Evolutionary conservation across 1,140 invertebrate genomes (phyloP).

Genomic region (Trichonephila clavipes): DNA sequence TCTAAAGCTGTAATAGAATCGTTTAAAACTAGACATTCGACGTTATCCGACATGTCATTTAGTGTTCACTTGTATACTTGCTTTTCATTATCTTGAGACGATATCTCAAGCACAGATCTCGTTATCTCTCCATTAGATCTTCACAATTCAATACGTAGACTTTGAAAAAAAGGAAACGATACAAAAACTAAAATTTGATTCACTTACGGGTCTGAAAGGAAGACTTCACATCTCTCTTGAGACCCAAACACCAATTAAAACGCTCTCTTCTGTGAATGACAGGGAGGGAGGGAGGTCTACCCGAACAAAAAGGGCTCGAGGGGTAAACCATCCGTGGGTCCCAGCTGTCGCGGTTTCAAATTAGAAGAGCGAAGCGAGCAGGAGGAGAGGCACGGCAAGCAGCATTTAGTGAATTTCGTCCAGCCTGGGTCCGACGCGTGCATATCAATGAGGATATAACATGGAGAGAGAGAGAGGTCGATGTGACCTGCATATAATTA

Average conservation of each 20-base stretch:
- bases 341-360: constrained; percentile 51
- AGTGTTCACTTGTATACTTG: too few relatives aligned
- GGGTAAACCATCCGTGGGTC: background rate
- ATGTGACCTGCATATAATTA: constrained; percentile 73
- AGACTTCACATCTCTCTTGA: background rate
- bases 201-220: too few relatives aligned
- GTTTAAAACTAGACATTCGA: too few relatives aligned
- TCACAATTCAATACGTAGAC: too few relatives aligned
- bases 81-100: too few relatives aligned
- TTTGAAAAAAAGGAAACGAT: too few relatives aligned
- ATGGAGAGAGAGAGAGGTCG: constrained; percentile 13
- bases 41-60: too few relatives aligned
- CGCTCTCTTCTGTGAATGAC: background rate
- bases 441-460: constrained; percentile 68
- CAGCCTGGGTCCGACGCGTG: constrained; percentile 57
- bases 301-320: constrained; percentile 5
- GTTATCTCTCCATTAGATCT: too few relatives aligned
- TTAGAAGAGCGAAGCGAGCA: constrained; percentile 1
- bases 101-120: too few relatives aligned
- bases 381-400: background rate
- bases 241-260: background rate
- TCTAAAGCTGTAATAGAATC: too few relatives aligned
- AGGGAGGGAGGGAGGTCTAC: background rate
- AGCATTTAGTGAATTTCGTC: constrained; percentile 71
- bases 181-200: too few relatives aligned